A percentile compares a stretch with the other conserved stretches of the same genome.
Evolutionary conservation across 2,113 vertebrate genomes (phyloP).

Genomic region (Taurulus bubalis): DNA sequence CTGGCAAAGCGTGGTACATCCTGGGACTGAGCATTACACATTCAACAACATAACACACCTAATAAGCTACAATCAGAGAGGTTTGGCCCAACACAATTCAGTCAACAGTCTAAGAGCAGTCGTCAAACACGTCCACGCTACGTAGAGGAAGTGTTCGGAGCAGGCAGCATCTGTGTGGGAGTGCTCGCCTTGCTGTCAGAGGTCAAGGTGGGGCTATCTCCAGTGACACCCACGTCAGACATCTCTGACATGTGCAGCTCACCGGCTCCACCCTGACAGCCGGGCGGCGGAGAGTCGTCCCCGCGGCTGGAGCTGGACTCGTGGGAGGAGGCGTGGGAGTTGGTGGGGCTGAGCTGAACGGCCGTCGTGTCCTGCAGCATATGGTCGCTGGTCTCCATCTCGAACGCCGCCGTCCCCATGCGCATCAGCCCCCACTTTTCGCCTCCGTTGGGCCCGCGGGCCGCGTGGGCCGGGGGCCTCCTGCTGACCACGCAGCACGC

Average conservation of each 20-base stretch:
- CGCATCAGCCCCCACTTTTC: slow-evolving; percentile 85
- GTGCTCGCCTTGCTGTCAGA: slow-evolving; percentile 10
- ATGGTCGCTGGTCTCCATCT: slow-evolving; percentile 96
- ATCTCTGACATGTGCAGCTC: slow-evolving; percentile 27
- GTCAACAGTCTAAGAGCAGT: not conserved
- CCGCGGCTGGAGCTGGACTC: slow-evolving; percentile 71
- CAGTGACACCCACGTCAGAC: slow-evolving; percentile 38
- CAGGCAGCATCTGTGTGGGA: slow-evolving; percentile 21
- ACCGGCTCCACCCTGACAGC: slow-evolving; percentile 43
- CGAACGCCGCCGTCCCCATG: slow-evolving; percentile 88
- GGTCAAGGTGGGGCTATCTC: slow-evolving; percentile 60
- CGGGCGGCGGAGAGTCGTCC: slow-evolving; percentile 24
- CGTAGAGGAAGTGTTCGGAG: slow-evolving; percentile 9
- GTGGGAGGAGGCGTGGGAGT: slow-evolving; percentile 87
- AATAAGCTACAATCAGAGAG: slow-evolving; percentile 9
- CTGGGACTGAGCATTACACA: slow-evolving; percentile 22
- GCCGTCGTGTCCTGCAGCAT: slow-evolving; percentile 94
- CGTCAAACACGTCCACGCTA: slow-evolving; percentile 8
- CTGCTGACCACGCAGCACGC: slow-evolving; percentile 91
- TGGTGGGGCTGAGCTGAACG: slow-evolving; percentile 92
- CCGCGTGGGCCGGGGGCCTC: slow-evolving; percentile 74
- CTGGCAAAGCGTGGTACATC: not conserved
- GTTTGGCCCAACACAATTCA: not conserved
- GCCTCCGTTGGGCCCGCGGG: slow-evolving; percentile 71
- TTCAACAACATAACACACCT: not conserved